Percentiles rank a stretch among this genome's conserved stretches.
phyloP scores from a whole-genome alignment of 2,888 invertebrate species.

The Spilarctia lutea region DNA sequence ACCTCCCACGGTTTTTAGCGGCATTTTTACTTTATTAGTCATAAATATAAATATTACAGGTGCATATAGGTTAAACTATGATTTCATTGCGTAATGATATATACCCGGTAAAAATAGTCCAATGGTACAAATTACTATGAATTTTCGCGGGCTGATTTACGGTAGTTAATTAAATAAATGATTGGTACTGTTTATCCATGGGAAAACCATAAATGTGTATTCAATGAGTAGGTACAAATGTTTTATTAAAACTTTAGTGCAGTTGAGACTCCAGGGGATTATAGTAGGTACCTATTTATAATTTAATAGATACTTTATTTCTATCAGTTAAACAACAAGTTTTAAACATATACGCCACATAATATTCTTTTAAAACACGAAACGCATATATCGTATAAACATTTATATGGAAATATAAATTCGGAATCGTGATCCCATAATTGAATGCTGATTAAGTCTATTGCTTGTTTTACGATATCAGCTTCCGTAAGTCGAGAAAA shows the following conservation, averaged over 20 bases:
- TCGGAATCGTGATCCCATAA: constrained; percentile 47
- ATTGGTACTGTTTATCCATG: constrained; percentile 9
- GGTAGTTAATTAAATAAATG: constrained; percentile 6
- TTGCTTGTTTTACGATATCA: constrained; percentile 52
- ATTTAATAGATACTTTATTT: constrained; percentile 41
- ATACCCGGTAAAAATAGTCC: no score
- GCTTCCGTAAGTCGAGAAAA: constrained; percentile 52
- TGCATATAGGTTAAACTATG: neutral
- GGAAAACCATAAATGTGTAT: constrained; percentile 11
- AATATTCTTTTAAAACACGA: constrained; percentile 39
- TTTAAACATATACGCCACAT: constrained; percentile 37
- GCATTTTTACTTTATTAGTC: neutral
- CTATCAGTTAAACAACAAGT: constrained; percentile 37
- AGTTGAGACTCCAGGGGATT: neutral
- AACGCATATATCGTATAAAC: constrained; percentile 36
- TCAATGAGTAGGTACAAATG: constrained; percentile 4
- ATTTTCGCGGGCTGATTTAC: constrained; percentile 8
- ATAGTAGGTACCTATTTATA: constrained; percentile 6
- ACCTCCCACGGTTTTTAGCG: neutral
- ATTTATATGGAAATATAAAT: constrained; percentile 52
- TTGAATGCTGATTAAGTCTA: constrained; percentile 51
- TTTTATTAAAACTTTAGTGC: constrained; percentile 11
- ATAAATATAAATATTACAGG: neutral
- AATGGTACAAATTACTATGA: neutral
- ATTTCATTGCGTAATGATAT: neutral